Percentiles rank a stretch among this genome's conserved stretches.
Conservation (phyloP, 2,113 vertebrate genomes). For the Reinhardtius hippoglossoides region DNA sequence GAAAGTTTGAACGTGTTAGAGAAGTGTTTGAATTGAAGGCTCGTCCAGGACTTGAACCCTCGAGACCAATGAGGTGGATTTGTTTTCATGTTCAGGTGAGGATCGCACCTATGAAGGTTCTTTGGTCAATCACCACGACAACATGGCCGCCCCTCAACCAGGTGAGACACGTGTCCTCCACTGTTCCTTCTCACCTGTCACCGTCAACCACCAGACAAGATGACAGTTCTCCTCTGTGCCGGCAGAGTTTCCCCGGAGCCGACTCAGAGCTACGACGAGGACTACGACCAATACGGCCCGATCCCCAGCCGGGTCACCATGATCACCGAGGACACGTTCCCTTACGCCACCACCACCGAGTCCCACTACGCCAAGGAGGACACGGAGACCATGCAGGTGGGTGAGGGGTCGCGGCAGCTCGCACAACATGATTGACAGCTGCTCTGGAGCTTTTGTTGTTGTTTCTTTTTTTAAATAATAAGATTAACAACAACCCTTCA, state of each 20-base stretch:
- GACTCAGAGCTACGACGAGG: constrained; percentile 67
- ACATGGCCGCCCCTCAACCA: constrained; percentile 56
- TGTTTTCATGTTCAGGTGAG: constrained; percentile 69
- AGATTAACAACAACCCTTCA: background rate
- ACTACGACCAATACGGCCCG: constrained; percentile 69
- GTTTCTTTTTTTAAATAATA: too few species aligned
- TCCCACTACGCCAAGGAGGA: constrained; percentile 82
- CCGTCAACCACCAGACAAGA: background rate
- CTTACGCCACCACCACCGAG: constrained; percentile 73
- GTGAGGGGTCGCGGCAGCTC: background rate
- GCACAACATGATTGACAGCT: too few species aligned
- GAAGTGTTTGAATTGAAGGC: constrained; percentile 38
- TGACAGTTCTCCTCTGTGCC: background rate
- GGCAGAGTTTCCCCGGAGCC: constrained; percentile 70
- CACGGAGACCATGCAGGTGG: constrained; percentile 74
- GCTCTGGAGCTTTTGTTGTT: too few species aligned
- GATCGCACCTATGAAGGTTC: constrained; percentile 76
- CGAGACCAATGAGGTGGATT: constrained; percentile 78
- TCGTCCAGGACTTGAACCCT: constrained; percentile 85
- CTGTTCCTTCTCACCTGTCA: too few species aligned
- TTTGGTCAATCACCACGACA: constrained; percentile 60
- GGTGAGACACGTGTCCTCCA: constrained; percentile 57
- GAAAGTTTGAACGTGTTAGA: too few species aligned
- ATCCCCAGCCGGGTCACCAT: constrained; percentile 76
- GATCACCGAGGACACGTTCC: constrained; percentile 79